Evolutionary conservation across 2,113 vertebrate species (phyloP).

Genomic region (Corythaeola cristata): DNA sequence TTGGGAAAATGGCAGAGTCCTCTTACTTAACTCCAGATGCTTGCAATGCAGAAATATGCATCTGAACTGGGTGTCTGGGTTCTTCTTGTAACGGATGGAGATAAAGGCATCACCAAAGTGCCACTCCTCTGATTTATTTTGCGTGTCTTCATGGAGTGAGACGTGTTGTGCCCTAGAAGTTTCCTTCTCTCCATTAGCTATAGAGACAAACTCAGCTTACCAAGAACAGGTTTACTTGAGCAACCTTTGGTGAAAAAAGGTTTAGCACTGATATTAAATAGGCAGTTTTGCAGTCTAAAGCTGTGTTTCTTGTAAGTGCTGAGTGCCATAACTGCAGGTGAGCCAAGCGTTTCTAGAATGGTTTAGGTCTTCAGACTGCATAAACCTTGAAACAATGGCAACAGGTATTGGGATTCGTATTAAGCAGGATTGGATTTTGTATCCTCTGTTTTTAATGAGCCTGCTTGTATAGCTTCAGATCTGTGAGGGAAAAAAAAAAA

Average conservation of each 20-base stretch:
- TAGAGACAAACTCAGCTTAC: not conserved
- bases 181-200: not conserved
- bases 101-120: not conserved
- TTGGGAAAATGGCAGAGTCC: not conserved
- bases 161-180: not conserved
- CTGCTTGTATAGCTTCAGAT: not conserved
- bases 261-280: not conserved
- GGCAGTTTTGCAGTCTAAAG: not conserved
- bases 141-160: not conserved
- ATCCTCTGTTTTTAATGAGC: not conserved
- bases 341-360: not conserved
- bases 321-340: not conserved
- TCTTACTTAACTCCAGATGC: not conserved
- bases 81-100: not conserved
- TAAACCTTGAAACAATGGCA: not conserved
- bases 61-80: not conserved
- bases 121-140: not conserved
- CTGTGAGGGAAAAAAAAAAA: too few relatives aligned
- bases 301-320: fast-evolving
- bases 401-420: not conserved
- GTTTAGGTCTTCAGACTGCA: not conserved
- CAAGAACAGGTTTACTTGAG: not conserved
- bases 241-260: not conserved
- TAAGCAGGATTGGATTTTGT: not conserved
- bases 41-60: not conserved